Evolutionary conservation across 2,888 invertebrate species (phyloP), one percentile per base, ranked within the genome.

Genomic region (Drosophila leonis): DNA sequence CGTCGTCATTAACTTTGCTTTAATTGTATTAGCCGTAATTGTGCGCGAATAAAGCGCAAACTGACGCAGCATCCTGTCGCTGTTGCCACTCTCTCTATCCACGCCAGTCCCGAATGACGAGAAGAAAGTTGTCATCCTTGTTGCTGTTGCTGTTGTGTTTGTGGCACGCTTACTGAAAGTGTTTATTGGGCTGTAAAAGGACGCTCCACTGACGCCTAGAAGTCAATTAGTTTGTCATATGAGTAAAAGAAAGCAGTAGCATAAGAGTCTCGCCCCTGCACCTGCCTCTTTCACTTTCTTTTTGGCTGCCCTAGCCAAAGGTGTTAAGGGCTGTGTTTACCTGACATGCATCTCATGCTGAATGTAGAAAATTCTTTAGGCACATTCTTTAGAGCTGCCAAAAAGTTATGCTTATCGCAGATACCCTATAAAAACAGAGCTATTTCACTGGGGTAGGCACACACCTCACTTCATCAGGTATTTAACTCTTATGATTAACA

Each of bases 1-100:
- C 67, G 59, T 59, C 67, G 65, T 74, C 73, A 80, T 82, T 86
- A 83, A 83, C 82, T 82, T 75, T 67, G 82, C 73, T 82, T 83
- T 88, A 88, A 86, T 88, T 88, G 78, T 76, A 82, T 85, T 86
- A 83, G 63, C 68, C 82, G 83, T 88, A 86, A 86, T 88, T 86
- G 88, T 80, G 86, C 86, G 86, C 75, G 83, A 71, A 84, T 81
- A 83, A 81, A 75, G 75, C 82, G 73, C 69, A 70, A 66, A 76
- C 65, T 64, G 70, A 63, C 51, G 66, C 69, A 61, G 66, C 76
- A 70, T 56, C 42, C 18, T 13, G 24, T 1, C 29, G 37, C 52
- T 13, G 20, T 10, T 9, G n/a, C n/a, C 52, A 46, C 60, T 41
- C 65, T 48, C 33, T 33, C 65, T 63, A n/a, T n/a, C 41, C 24